Evolutionary conservation across 2,888 invertebrate genomes (phyloP), one percentile per base, ranked within the genome.

Genomic region (Scelioninae gen. 2): DNA sequence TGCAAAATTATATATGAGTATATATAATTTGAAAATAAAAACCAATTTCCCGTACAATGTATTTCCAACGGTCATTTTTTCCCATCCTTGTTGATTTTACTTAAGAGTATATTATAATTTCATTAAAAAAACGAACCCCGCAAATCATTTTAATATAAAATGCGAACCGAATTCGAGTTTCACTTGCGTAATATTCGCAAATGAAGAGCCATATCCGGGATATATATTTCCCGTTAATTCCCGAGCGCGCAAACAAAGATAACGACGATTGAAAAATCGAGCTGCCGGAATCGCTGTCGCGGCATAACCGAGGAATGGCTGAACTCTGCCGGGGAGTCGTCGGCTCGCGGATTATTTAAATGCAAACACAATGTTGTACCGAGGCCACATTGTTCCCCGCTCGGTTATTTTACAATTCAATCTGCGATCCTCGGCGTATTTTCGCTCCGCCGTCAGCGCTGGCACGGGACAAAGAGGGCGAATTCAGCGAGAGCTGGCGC

Each of bases 381-480:
- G 78, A 77, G 74, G 80, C 78, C 76, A 78, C 80, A 83, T 82
- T 84, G 83, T 83, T 82, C 81, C 78, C 81, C 79, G 78, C 80
- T 78, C 79, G 81, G 84, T 84, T 85, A 84, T 84, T 84, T 85
- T 84, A 84, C 83, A 83, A 85, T 84, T 84, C 84, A 84, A 85
- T 85, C 84, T 81, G 80, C 80, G 78, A 81, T 78, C 81, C 77
- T 76, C 75, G 75, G 64, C 68, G 72, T 74, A 71, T 75, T 75
- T 71, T 69, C 76, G 45, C 63, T 72, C 41, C 63, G 67, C 75
- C 73, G 72, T 37, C 57, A 64, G 67, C 69, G 55, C 63, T 68
- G 70, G 57, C 67, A 72, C 73, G 65, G 69, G 73, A 77, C 75
- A 77, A 77, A 75, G 77, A 70, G 77, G 75, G 76, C 75, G 67